phyloP scores from a whole-genome alignment of 2,888 invertebrate species.

The Agonopterix alstromeriana region DNA sequence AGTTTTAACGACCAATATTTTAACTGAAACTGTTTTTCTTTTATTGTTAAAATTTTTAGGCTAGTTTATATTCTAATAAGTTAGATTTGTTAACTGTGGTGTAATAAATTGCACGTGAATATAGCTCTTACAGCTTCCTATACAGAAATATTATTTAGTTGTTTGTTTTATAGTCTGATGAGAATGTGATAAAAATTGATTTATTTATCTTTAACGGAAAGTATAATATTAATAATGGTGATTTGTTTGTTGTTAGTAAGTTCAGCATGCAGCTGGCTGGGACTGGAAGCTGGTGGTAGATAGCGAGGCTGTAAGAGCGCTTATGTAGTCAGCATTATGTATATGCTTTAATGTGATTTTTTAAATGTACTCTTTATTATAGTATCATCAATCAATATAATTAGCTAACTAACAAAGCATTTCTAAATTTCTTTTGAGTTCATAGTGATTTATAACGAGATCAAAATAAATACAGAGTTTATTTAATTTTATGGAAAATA shows the following conservation, averaged over 20 bases:
- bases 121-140: conserved; percentile 68
- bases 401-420: conserved; percentile 74
- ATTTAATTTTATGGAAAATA: conserved; percentile 74
- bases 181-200: conserved; percentile 67
- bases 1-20: conserved; percentile 72
- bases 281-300: conserved; percentile 22
- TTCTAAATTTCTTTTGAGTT: conserved; percentile 61
- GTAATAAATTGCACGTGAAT: conserved; percentile 70
- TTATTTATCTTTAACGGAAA: conserved; percentile 47
- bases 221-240: conserved; percentile 34
- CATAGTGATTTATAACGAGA: conserved; percentile 73
- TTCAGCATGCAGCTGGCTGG: conserved; percentile 40
- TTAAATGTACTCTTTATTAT: conserved; percentile 76
- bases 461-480: conserved; percentile 75
- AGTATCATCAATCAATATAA: conserved; percentile 74
- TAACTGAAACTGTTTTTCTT: conserved; percentile 59
- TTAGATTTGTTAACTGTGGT: conserved; percentile 76
- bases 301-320: conserved; percentile 64
- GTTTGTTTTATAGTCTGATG: conserved; percentile 61
- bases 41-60: conserved; percentile 77
- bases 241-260: conserved; percentile 64
- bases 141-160: conserved; percentile 49
- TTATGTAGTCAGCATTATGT: conserved; percentile 78
- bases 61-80: conserved; percentile 74
- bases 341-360: conserved; percentile 79